These are phyloP conservation scores for Callimorpha dominula DNA, from an alignment of 2,888 invertebrate species.

Conservation along the genomic window DNA sequence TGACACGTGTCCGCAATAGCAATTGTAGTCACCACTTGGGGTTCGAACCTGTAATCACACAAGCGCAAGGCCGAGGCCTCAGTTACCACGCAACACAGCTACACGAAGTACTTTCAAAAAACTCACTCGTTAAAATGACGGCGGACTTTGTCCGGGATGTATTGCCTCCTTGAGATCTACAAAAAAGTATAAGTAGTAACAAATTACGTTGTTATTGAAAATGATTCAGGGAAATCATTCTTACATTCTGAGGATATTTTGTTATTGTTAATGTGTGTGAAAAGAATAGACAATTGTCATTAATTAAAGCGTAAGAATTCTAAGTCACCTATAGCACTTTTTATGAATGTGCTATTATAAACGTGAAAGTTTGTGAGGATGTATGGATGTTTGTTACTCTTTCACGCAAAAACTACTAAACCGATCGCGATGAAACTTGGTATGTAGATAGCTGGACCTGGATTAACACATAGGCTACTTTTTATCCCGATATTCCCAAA, in stretches of 20 bases:
- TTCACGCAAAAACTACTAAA: no score
- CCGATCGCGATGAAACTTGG: no score
- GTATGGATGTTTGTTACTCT: no score
- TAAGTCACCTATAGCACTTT: no score
- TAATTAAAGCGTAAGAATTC: neutral
- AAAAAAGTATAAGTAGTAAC: neutral
- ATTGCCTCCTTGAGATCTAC: neutral
- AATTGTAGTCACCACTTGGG: no score
- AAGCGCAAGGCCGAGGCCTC: neutral
- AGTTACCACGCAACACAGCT: neutral
- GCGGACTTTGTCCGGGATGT: neutral
- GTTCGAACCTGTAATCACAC: neutral
- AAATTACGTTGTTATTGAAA: no score
- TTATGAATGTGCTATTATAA: no score
- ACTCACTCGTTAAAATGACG: neutral
- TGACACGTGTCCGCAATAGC: no score
- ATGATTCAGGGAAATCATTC: neutral
- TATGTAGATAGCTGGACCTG: no score
- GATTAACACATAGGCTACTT: no score
- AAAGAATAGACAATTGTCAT: constrained; percentile 1
- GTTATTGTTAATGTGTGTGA: neutral
- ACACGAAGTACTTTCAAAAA: neutral
- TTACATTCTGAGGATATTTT: neutral
- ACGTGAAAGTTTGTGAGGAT: no score
- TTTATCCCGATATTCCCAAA: no score